Evolutionary conservation across 2,797 vertebrate species (phyloP).

Genomic region (Sebastes itinus): DNA sequence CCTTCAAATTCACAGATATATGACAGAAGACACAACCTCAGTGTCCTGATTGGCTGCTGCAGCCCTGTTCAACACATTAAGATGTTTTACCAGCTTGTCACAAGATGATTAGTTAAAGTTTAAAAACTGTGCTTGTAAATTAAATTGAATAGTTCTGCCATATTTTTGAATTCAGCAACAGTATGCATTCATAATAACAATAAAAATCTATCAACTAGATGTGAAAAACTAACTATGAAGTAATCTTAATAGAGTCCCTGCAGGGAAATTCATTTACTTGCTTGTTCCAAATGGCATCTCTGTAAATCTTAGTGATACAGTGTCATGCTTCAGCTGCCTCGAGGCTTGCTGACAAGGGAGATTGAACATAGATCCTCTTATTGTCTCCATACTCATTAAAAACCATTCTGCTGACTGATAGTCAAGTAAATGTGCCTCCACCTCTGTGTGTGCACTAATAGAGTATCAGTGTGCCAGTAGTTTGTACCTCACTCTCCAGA

Average conservation of each 20-base stretch:
- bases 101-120: not conserved
- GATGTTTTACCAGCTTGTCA: not conserved
- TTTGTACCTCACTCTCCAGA: conserved; percentile 93
- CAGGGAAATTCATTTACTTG: not conserved
- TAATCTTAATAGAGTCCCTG: not conserved
- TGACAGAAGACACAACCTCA: not conserved
- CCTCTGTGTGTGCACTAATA: conserved; percentile 7
- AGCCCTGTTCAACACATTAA: not conserved
- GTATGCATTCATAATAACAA: not conserved
- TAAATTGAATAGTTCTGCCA: not conserved
- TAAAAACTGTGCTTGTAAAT: not conserved
- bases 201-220: not conserved
- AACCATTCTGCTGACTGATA: conserved; percentile 49
- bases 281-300: not conserved
- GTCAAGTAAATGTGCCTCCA: conserved; percentile 17
- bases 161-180: not conserved
- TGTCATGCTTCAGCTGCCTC: conserved; percentile 23
- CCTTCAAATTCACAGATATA: not conserved
- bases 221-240: not conserved
- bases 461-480: conserved; percentile 8
- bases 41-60: not conserved
- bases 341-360: conserved; percentile 38
- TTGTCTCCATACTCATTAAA: conserved; percentile 50
- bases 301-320: not conserved
- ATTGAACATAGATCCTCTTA: conserved; percentile 38